Evolutionary conservation across 2,113 vertebrate species (phyloP), one percentile per base, ranked within the genome.

Genomic region (Halichoeres trimaculatus): DNA sequence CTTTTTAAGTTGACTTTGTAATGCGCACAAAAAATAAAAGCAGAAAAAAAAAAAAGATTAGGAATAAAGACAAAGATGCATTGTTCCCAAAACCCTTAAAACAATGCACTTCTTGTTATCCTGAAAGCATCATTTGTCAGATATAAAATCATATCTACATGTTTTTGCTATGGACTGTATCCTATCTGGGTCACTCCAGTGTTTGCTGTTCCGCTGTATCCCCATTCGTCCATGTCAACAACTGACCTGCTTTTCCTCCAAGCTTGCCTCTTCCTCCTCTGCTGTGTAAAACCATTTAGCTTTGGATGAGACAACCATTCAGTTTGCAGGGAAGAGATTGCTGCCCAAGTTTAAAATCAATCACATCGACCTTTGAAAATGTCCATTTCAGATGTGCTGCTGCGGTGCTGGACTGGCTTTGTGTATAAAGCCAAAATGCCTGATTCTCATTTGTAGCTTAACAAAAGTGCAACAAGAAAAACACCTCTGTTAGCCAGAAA

Each of bases 161-260:
- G 19, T 62, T 72, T 10, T 30, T 70, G 70, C 74, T 57, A 40
- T 61, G 75, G 66, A 85, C 57, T 23, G 51, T 57, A 63, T 81
- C 55, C 59, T 90, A 90, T 85, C 54, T 92, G 84, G 90, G 90
- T 90, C 89, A 90, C 87, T 75, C 74, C 53, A 61, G 71, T 70
- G 72, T 53, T 58, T 82, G 70, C 81, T 84, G 72, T 56, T 78
- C 64, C 64, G 76, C 80, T 48, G 48, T 59, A 73, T 86, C 76
- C 78, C 51, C 85, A 90, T 92, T 91, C 72, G 80, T 91, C 84
- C 89, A 74, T 89, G 88, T 91, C 91, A 91, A 84, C 90, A 88
- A 75, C 85, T 92, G 91, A 93, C 91, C 91, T 90, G 91, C 70
- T 93, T 92, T 90, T 84, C 78, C 78, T 84, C 68, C 78, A 69